These are phyloP conservation scores for Zhengitettix transpicula DNA, from an alignment of 2,888 invertebrate genomes.

Conservation along the genomic window DNA sequence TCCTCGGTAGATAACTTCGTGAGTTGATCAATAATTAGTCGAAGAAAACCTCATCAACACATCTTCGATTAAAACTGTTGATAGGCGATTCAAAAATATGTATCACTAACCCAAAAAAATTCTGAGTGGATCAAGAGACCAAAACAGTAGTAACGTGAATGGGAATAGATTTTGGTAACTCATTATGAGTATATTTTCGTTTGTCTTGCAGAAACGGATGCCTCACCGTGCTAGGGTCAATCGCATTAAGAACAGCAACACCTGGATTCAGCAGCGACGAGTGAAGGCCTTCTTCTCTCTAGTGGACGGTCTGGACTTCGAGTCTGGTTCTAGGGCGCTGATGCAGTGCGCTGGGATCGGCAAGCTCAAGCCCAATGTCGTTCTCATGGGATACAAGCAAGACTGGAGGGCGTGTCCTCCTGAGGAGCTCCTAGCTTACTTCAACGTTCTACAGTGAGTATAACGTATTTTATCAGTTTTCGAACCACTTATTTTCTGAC, in stretches of 20 bases:
- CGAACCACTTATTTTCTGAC: background rate
- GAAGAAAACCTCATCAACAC: too few relatives aligned
- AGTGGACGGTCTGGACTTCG: background rate
- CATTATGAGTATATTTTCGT: too few relatives aligned
- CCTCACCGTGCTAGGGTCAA: background rate
- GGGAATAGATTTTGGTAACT: too few relatives aligned
- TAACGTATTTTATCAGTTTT: background rate
- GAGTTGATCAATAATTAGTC: too few relatives aligned
- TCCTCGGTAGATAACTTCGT: too few relatives aligned
- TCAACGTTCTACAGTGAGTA: constrained; percentile 84
- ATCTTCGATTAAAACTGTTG: too few relatives aligned
- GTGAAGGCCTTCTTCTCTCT: background rate
- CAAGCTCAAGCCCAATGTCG: constrained; percentile 79
- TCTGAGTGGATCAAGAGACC: too few relatives aligned
- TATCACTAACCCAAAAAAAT: too few relatives aligned
- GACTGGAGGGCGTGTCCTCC: constrained; percentile 68
- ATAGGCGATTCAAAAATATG: too few relatives aligned
- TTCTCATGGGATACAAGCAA: constrained; percentile 87
- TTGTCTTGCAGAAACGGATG: background rate
- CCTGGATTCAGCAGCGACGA: background rate
- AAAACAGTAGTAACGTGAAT: too few relatives aligned
- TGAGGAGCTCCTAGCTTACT: constrained; percentile 70
- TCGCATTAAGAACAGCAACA: background rate
- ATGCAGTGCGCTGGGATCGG: constrained; percentile 84
- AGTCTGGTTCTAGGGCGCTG: constrained; percentile 39